A percentile compares a stretch with the other conserved stretches of the same genome.
Evolutionary conservation across 2,888 invertebrate species (phyloP).

Genomic region (Tipula unca): DNA sequence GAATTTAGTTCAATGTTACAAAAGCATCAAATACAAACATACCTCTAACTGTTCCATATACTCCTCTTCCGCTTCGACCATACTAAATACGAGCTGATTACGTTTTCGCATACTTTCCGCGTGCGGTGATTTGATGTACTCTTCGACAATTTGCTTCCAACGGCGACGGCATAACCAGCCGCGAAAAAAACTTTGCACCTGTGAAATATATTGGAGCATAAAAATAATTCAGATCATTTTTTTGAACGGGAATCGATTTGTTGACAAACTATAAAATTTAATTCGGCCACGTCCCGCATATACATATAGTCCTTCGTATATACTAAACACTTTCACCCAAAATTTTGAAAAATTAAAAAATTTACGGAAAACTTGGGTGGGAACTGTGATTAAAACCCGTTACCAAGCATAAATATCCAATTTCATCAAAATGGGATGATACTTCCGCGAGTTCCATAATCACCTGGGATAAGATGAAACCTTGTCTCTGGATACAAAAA

Average conservation of each 20-base stretch:
- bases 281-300: no score
- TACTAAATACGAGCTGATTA: conserved; percentile 79
- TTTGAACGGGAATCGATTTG: background rate
- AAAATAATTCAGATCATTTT: conserved; percentile 14
- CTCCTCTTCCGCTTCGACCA: conserved; percentile 91
- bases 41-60: conserved; percentile 86
- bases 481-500: no score
- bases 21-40: no score
- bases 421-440: no score
- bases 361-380: no score
- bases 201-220: conserved; percentile 14
- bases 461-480: no score
- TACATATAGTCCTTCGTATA: no score
- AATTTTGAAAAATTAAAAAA: no score
- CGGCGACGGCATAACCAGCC: conserved; percentile 86
- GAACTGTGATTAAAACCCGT: no score
- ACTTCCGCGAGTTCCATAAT: no score
- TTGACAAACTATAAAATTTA: background rate
- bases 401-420: no score
- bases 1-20: background rate
- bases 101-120: conserved; percentile 89
- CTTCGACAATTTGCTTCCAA: conserved; percentile 92
- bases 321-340: no score
- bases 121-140: conserved; percentile 89
- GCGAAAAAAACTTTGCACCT: conserved; percentile 75